These are phyloP conservation scores for Scatophagus argus DNA, from an alignment of 2,113 vertebrate species.

Conservation along the genomic window DNA sequence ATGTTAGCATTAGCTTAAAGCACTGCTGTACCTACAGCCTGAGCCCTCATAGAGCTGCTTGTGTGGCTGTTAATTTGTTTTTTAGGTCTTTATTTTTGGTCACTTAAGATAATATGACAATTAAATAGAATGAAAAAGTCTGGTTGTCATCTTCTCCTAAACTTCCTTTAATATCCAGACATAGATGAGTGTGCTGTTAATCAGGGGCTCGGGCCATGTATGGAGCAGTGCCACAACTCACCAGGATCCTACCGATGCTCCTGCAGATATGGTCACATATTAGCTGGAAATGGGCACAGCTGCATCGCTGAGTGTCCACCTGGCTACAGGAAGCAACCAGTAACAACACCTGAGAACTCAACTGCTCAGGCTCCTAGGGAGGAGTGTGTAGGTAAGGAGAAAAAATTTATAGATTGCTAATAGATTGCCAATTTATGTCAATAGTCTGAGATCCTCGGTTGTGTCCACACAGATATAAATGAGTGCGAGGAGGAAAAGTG, in stretches of 20 bases:
- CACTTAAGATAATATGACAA: background rate
- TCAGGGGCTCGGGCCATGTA: slow-evolving; percentile 57
- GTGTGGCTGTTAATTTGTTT: too few species aligned
- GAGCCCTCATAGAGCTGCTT: too few species aligned
- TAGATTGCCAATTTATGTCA: background rate
- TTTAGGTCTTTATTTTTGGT: too few species aligned
- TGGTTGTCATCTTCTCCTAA: background rate
- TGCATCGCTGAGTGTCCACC: slow-evolving; percentile 69
- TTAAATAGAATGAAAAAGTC: background rate
- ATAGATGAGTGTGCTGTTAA: slow-evolving; percentile 65
- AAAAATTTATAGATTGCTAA: background rate
- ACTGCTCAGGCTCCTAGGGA: background rate
- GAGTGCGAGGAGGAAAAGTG: slow-evolving; percentile 73
- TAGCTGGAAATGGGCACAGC: slow-evolving; percentile 64
- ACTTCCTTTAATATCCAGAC: slow-evolving; percentile 42
- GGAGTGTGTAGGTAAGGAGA: slow-evolving; percentile 61
- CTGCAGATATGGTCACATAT: slow-evolving; percentile 55
- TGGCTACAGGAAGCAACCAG: slow-evolving; percentile 58
- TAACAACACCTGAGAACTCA: slow-evolving; percentile 8
- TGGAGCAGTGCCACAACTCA: slow-evolving; percentile 59
- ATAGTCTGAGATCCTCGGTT: background rate
- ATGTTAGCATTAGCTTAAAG: too few species aligned
- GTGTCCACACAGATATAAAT: slow-evolving; percentile 70
- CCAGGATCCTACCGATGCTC: slow-evolving; percentile 72
- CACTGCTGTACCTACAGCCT: too few species aligned